Evolutionary conservation across 1,140 invertebrate genomes (phyloP), one percentile per base, ranked within the genome.

Genomic region (Meloidogyne hapla): DNA sequence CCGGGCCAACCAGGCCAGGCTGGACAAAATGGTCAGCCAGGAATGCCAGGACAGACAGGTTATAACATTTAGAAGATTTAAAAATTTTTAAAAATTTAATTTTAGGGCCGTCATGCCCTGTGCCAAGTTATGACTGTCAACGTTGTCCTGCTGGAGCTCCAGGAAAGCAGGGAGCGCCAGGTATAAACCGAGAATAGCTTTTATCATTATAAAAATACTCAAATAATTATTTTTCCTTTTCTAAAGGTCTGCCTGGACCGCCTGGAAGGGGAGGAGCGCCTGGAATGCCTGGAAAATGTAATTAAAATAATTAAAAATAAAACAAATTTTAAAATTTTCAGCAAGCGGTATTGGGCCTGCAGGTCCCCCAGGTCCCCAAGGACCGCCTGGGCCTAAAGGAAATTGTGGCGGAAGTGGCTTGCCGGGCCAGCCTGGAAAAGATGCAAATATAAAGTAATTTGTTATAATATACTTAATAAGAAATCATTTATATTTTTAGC

Each of bases 71-170:
- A n/a, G n/a, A n/a, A n/a, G n/a, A n/a, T n/a, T n/a, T n/a, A 8
- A 33, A 33, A 33, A 33, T 33, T 33, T 33, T 33, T 33, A 4
- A 33, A 33, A 33, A 33, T 33, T 33, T 13, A 48, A 5, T 61
- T 12, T 25, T 15, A 48, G 70, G 45, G 9, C 73, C 33, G 0
- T 62, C 73, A 23, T 56, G 45, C 33, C 78, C 62, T 8, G 45
- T n/a, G 2, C 71, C 66, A 0, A 15, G n/a, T 15, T 12, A 70
- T n/a, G 28, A 25, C 23, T 78, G 77, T 56, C 65, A 45, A 15
- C 10, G 42, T 9, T 76, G 76, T 48, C 61, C 76, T 9, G 76
- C 76, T 28, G 69, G 74, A 78, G 73, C 23, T 26, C 72, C 72
- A 21, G 72, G 72, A 63, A 28, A 67, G 21, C 72, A 25, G 26